These are phyloP conservation scores for Tachina fera DNA, from an alignment of 2,888 invertebrate genomes.

Conservation along the genomic window DNA sequence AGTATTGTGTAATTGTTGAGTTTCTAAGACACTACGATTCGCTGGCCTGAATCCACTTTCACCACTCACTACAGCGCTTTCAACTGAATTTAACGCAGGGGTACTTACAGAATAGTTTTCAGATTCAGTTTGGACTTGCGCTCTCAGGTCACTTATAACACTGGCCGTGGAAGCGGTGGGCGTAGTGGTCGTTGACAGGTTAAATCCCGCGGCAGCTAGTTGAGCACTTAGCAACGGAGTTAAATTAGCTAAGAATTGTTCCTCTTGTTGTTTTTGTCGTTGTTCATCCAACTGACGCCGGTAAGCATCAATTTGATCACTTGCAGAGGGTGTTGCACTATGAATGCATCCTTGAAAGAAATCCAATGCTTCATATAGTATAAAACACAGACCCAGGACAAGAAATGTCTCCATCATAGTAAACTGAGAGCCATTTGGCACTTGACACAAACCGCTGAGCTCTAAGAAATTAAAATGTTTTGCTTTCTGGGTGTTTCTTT, in stretches of 20 bases:
- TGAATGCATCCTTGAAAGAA: slow-evolving; percentile 85
- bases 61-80: neutral
- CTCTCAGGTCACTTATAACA: slow-evolving; percentile 78
- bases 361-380: slow-evolving; percentile 88
- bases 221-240: slow-evolving; percentile 80
- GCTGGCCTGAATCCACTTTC: slow-evolving; percentile 71
- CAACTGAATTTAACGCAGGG: slow-evolving; percentile 69
- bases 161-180: slow-evolving; percentile 80
- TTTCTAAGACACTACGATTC: slow-evolving; percentile 69
- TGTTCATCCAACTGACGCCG: slow-evolving; percentile 82
- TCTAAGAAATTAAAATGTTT: slow-evolving; percentile 51
- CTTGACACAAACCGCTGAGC: slow-evolving; percentile 67
- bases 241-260: slow-evolving; percentile 79
- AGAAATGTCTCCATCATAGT: slow-evolving; percentile 87
- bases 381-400: slow-evolving; percentile 87
- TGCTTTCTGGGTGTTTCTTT: neutral
- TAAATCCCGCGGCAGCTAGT: slow-evolving; percentile 75
- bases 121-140: slow-evolving; percentile 68
- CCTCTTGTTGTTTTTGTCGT: slow-evolving; percentile 83
- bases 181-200: slow-evolving; percentile 77
- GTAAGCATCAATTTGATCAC: slow-evolving; percentile 82
- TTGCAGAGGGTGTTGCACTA: slow-evolving; percentile 80
- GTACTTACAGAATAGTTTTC: slow-evolving; percentile 72
- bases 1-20: slow-evolving; percentile 72
- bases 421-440: slow-evolving; percentile 79